These are phyloP conservation scores for Heliconius aoede DNA, from an alignment of 2,888 invertebrate genomes.

Conservation along the genomic window DNA sequence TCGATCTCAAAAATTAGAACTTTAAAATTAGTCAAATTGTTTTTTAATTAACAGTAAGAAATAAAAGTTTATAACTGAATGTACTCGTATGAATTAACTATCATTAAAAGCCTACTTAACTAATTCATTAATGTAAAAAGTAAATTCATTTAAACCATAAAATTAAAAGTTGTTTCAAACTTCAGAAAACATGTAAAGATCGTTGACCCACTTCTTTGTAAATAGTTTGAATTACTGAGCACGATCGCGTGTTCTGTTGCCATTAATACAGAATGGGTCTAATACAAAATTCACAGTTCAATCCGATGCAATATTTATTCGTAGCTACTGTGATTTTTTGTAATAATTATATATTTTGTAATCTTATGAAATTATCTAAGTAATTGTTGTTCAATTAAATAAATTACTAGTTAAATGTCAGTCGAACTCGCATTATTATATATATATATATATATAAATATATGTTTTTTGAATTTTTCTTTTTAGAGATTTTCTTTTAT, in stretches of 20 bases:
- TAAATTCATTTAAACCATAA: slow-evolving; percentile 1
- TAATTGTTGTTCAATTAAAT: background rate
- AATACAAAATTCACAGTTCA: slow-evolving; percentile 44
- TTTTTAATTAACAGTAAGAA: background rate
- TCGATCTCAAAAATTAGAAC: no score
- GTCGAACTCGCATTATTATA: no score
- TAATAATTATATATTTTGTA: background rate
- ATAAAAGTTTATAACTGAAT: background rate
- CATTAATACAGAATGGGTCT: slow-evolving; percentile 41
- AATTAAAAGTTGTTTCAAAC: slow-evolving; percentile 10
- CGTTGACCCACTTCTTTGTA: slow-evolving; percentile 46
- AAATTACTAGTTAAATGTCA: no score
- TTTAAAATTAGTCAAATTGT: background rate
- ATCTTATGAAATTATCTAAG: background rate
- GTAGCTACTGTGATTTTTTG: slow-evolving; percentile 32
- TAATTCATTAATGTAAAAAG: slow-evolving; percentile 10
- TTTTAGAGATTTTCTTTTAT: background rate
- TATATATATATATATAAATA: no score
- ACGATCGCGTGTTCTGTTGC: slow-evolving; percentile 43
- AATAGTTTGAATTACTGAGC: slow-evolving; percentile 39
- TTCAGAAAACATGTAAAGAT: slow-evolving; percentile 35
- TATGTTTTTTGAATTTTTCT: no score
- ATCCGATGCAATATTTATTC: slow-evolving; percentile 41
- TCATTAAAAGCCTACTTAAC: background rate
- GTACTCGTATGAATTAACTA: background rate